Percentiles rank a stretch among this genome's conserved stretches.
These are phyloP conservation scores for Erithacus rubecula DNA, from an alignment of 2,797 vertebrate genomes.

Conservation along the genomic window DNA sequence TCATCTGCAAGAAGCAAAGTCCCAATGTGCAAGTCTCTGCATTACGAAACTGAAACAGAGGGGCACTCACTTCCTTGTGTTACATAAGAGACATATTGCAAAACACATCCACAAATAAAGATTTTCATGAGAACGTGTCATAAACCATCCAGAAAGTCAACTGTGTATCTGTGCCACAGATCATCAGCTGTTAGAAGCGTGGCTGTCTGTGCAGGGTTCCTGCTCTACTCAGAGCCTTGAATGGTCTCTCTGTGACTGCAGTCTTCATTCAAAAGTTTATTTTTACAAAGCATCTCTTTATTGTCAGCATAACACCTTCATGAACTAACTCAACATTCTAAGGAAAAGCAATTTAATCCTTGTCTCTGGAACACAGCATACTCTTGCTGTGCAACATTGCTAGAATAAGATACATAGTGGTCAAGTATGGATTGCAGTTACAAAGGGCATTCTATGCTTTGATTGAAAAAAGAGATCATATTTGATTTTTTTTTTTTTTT, in stretches of 20 bases:
- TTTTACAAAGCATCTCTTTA: background rate
- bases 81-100: background rate
- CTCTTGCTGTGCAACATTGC: background rate
- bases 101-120: background rate
- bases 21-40: background rate
- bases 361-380: background rate
- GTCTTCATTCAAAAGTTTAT: background rate
- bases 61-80: background rate
- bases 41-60: background rate
- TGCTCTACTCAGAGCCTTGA: background rate
- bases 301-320: background rate
- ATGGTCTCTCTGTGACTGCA: background rate
- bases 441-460: background rate
- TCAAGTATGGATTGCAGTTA: background rate
- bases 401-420: background rate
- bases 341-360: background rate
- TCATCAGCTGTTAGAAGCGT: background rate
- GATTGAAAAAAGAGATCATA: background rate
- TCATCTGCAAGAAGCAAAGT: background rate
- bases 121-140: background rate
- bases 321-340: background rate
- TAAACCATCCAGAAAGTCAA: background rate
- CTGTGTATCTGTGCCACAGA: background rate
- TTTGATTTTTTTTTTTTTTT: background rate
- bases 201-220: background rate